Base-by-base conservation (phyloP, 2,888 invertebrate genomes). In the Cantharis nigra region DNA sequence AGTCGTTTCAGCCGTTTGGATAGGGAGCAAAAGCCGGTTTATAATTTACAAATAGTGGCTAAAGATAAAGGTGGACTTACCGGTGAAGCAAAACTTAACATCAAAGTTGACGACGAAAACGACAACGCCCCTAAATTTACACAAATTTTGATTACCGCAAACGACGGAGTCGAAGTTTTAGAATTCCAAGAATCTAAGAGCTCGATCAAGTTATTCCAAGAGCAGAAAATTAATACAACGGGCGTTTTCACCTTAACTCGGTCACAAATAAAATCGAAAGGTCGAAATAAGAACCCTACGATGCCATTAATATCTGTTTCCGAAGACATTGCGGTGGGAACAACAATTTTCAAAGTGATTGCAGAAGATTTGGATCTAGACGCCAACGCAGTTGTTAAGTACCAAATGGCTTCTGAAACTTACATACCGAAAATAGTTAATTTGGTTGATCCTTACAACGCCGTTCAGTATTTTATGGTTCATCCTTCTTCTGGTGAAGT, bases 401-500 rank as follows among this genome's bases (percentile, higher is more conserved):
- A 95, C 85, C 92, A 93, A 84, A 92, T 95, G 80, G 88, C 91
- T 20, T 92, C 93, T 0, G 94, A 95, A 89, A 90, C 92, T 14
- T 92, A 92, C 80, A 91, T 93, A 80, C 92, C 93, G 0, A 90
- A 91, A 26, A 89, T 89, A 79, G 85, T 86, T 10, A 20, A 67
- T 49, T 86, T 89, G 70, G 82, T 88, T n/a, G 89, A 89, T 81
- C 87, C 89, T n/a, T 85, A 90, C 81, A 89, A 91, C 83, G 86
- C 91, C 0, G 92, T 92, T 79, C 91, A 93, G 83, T 93, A 93
- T 88, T 96, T 96, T 86, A 92, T 92, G 70, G 92, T 96, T 23
- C 95, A 96, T 84, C 91, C 94, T 82, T 89, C 91, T 80, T 92
- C 91, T n/a, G 96, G 96, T 0, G 94, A 95, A 85, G 88, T 96